Evolutionary conservation across 2,888 invertebrate genomes (phyloP).

Genomic region (Cremastinae sp.): DNA sequence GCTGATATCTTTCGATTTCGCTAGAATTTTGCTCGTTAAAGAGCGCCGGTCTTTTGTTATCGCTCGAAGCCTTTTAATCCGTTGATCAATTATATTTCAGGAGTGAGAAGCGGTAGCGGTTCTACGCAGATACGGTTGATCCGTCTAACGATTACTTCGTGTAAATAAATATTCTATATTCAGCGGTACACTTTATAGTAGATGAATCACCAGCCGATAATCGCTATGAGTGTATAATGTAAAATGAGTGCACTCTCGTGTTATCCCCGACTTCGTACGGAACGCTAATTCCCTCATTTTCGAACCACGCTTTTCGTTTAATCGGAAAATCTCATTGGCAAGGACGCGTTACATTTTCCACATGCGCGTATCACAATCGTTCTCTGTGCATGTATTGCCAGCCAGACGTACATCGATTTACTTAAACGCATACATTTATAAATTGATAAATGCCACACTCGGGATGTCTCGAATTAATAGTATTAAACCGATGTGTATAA

Average conservation of each 20-base stretch:
- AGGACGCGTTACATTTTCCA: slow-evolving; percentile 57
- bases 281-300: slow-evolving; percentile 57
- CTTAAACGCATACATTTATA: neutral
- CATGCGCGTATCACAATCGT: slow-evolving; percentile 41
- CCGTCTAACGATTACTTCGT: slow-evolving; percentile 60
- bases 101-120: slow-evolving; percentile 25
- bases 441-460: neutral
- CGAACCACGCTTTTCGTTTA: slow-evolving; percentile 57
- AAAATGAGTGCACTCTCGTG: slow-evolving; percentile 36
- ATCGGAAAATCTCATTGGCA: slow-evolving; percentile 61
- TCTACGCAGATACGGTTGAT: slow-evolving; percentile 71
- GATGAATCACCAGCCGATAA: slow-evolving; percentile 64
- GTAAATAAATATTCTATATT: slow-evolving; percentile 72
- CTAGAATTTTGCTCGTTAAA: slow-evolving; percentile 35
- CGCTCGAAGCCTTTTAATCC: slow-evolving; percentile 65
- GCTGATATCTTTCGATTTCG: slow-evolving; percentile 37
- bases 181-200: slow-evolving; percentile 58
- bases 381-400: slow-evolving; percentile 19
- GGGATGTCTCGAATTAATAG: slow-evolving; percentile 50
- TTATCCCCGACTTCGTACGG: slow-evolving; percentile 38
- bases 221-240: slow-evolving; percentile 52
- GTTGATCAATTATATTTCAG: slow-evolving; percentile 70
- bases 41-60: neutral
- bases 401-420: neutral
- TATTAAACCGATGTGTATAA: slow-evolving; percentile 19